Evolutionary conservation across 1,140 invertebrate species (phyloP).

Genomic region (Reticulitermes speratus): DNA sequence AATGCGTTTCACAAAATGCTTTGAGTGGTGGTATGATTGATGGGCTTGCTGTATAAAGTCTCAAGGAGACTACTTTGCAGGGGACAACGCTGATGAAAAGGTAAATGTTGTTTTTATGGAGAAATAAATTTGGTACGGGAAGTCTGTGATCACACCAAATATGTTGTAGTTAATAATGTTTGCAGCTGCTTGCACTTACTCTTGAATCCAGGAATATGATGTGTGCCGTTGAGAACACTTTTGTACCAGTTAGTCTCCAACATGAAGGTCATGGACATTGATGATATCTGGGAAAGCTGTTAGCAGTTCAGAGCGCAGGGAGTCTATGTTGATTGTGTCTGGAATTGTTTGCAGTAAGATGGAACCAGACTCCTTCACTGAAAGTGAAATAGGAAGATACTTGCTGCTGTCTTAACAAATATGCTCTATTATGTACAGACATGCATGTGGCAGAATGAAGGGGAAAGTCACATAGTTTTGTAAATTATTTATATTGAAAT

Average conservation of each 20-base stretch:
- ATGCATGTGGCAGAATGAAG: too few species aligned
- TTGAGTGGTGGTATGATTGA: too few species aligned
- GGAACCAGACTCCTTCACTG: constrained; percentile 74
- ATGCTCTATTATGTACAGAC: too few species aligned
- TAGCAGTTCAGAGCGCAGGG: constrained; percentile 61
- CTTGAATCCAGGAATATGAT: constrained; percentile 67
- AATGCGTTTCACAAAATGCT: too few species aligned
- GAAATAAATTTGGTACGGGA: neutral
- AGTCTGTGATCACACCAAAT: neutral
- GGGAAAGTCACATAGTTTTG: too few species aligned
- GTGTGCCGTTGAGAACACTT: constrained; percentile 72
- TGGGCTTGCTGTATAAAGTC: too few species aligned
- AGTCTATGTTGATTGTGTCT: constrained; percentile 70
- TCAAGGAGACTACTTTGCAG: too few species aligned
- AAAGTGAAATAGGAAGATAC: constrained; percentile 45
- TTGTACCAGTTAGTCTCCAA: constrained; percentile 74
- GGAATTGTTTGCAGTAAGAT: constrained; percentile 82
- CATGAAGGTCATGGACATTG: constrained; percentile 78
- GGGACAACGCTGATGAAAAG: too few species aligned
- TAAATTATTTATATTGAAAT: too few species aligned
- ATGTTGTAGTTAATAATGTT: neutral
- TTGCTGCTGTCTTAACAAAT: constrained; percentile 53
- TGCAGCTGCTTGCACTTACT: constrained; percentile 42
- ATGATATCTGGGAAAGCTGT: constrained; percentile 74
- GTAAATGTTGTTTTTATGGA: too few species aligned